These are phyloP conservation scores for Meiosimyza decipiens DNA, from an alignment of 2,888 invertebrate species.

Conservation along the genomic window DNA sequence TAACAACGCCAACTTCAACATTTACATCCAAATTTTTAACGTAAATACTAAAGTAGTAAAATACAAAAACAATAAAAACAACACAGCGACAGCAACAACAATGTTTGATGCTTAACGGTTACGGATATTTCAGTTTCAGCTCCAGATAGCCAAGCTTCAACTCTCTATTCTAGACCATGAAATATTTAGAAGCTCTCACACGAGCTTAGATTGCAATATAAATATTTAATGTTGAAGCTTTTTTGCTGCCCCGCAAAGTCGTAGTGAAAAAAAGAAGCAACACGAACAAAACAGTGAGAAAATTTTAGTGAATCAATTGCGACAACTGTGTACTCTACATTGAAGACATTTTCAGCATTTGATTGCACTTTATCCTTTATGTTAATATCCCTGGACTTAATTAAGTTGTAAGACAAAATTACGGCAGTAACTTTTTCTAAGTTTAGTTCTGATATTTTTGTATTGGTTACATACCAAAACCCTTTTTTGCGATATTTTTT, in stretches of 20 bases:
- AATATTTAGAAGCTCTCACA: slow-evolving; percentile 67
- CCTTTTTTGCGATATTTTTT: no score
- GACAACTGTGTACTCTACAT: no score
- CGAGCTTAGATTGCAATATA: slow-evolving; percentile 68
- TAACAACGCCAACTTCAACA: slow-evolving; percentile 17
- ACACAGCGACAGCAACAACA: neutral
- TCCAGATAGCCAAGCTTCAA: slow-evolving; percentile 9
- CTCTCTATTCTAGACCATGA: slow-evolving; percentile 47
- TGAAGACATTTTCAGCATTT: no score
- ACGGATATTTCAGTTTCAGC: slow-evolving; percentile 5
- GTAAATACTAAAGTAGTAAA: slow-evolving; percentile 23
- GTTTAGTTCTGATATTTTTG: no score
- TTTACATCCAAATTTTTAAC: slow-evolving; percentile 12
- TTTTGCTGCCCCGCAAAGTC: slow-evolving; percentile 42
- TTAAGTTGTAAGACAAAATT: no score
- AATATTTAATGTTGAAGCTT: slow-evolving; percentile 61
- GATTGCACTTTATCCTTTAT: no score
- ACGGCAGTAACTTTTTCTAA: no score
- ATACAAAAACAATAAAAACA: slow-evolving; percentile 18
- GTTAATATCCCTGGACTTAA: no score
- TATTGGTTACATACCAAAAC: no score
- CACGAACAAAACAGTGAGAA: no score
- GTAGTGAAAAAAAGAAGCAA: neutral
- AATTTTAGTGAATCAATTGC: no score
- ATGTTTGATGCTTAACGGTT: slow-evolving; percentile 16